These are phyloP conservation scores for Acleris holmiana DNA, from an alignment of 2,888 invertebrate genomes.

Conservation along the genomic window DNA sequence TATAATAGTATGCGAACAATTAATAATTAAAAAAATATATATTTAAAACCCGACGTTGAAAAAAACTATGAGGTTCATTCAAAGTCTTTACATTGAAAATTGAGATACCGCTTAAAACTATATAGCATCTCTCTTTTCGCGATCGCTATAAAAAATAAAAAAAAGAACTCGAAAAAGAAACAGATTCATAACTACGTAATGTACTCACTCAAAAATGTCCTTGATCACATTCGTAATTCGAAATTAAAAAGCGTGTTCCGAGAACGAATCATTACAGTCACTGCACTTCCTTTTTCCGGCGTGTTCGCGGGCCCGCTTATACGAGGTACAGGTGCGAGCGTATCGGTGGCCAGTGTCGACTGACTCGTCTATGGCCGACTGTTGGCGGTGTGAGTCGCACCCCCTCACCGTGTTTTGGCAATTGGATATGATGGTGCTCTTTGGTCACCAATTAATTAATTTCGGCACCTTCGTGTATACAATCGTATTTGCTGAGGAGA, in stretches of 20 bases:
- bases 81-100: no score
- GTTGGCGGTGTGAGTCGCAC: slow-evolving; percentile 7
- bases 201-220: slow-evolving; percentile 39
- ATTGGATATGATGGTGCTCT: no score
- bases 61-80: no score
- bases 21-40: no score
- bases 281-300: slow-evolving; percentile 71
- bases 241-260: slow-evolving; percentile 48
- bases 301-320: slow-evolving; percentile 40
- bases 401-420: not conserved
- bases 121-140: no score
- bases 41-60: no score
- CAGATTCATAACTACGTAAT: not conserved
- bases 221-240: slow-evolving; percentile 50
- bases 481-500: no score
- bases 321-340: slow-evolving; percentile 38
- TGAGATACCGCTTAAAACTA: no score
- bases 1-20: no score
- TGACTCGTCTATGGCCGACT: slow-evolving; percentile 16
- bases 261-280: slow-evolving; percentile 58
- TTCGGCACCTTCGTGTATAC: no score
- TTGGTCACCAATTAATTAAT: no score
- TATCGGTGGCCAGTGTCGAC: slow-evolving; percentile 33
- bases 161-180: not conserved
- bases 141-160: not conserved